These are phyloP conservation scores for Scaptomyza montana DNA, from an alignment of 1,140 invertebrate species.

Conservation along the genomic window DNA sequence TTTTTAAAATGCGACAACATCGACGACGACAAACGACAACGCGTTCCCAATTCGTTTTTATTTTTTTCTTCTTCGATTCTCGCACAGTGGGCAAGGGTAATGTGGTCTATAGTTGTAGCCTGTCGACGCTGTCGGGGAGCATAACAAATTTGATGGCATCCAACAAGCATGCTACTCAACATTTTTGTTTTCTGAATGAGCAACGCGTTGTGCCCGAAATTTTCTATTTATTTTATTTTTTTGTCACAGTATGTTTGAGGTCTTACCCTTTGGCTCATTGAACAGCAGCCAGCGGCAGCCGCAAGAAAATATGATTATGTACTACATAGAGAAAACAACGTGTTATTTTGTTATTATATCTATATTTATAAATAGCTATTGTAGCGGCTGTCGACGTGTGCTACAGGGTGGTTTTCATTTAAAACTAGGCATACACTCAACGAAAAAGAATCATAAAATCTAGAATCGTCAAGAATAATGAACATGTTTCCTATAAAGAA, in stretches of 20 bases:
- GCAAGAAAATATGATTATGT: slow-evolving; percentile 51
- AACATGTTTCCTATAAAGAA: no score
- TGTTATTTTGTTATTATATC: slow-evolving; percentile 67
- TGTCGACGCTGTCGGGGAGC: slow-evolving; percentile 57
- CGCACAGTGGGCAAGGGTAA: slow-evolving; percentile 65
- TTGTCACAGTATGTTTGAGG: slow-evolving; percentile 31
- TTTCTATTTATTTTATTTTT: slow-evolving; percentile 14
- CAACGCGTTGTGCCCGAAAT: slow-evolving; percentile 60
- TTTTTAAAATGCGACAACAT: slow-evolving; percentile 65
- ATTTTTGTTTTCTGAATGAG: slow-evolving; percentile 71
- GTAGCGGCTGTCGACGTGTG: slow-evolving; percentile 45
- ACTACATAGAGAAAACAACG: slow-evolving; percentile 56
- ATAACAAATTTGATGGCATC: slow-evolving; percentile 67
- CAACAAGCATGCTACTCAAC: slow-evolving; percentile 44
- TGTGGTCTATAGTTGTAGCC: slow-evolving; percentile 20
- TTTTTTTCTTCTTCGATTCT: slow-evolving; percentile 40
- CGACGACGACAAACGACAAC: slow-evolving; percentile 30
- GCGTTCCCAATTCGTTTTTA: slow-evolving; percentile 61
- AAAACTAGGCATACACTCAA: slow-evolving; percentile 1
- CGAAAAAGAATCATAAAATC: not conserved
- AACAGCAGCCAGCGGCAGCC: slow-evolving; percentile 15
- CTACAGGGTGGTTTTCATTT: slow-evolving; percentile 52
- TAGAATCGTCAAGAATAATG: not conserved
- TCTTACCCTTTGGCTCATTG: slow-evolving; percentile 56
- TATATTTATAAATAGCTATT: slow-evolving; percentile 57